Base-by-base conservation (phyloP, 2,113 vertebrate genomes). In the Gymnorhina tibicen region DNA sequence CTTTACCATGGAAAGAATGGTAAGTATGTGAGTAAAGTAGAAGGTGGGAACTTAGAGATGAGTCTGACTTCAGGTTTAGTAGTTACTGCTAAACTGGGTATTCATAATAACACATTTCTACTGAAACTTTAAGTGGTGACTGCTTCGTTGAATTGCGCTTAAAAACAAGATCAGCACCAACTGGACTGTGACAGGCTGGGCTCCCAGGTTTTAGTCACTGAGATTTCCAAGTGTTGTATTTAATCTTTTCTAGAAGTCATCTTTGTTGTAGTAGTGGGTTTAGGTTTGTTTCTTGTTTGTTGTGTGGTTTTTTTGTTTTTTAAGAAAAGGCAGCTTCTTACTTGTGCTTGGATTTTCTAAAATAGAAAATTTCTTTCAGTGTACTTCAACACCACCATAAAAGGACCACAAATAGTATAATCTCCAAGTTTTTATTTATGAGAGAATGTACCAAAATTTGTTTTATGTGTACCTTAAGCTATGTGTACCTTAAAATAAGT, bases 291-390 rank as follows among this genome's bases (percentile, higher is more conserved):
- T 64, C 15, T 42, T 60, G 1, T 55, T 47, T 55, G 16, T 37
- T 3, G 4, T 6, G 13, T 16, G 11, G 0, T 2, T 22, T n/a
- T 33, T 28, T 4, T 1, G 4, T 6, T 7, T 16, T 66, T 42
- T 81, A 39, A 18, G 16, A 20, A 37, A 46, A 50, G 24, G 13
- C 13, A 42, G 1, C 5, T 46, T 69, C 60, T 68, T 20, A 26
- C 15, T 75, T 67, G 21, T 49, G 10, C 13, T 67, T 72, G 11
- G 7, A 28, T 49, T 68, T 86, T 82, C 35, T 68, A 26, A 88
- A 64, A 64, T 12, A 64, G 11, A 35, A 67, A 62, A 58, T 81
- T 67, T 44, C 27, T 63, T 72, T 59, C 28, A 13, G 1, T 60
- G 18, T 79, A 18, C 39, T 66, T 85, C 46, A 58, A 6, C 33